A percentile compares a stretch with the other conserved stretches of the same genome.
phyloP scores from a whole-genome alignment of 2,113 vertebrate species.

The Talpa occidentalis region DNA sequence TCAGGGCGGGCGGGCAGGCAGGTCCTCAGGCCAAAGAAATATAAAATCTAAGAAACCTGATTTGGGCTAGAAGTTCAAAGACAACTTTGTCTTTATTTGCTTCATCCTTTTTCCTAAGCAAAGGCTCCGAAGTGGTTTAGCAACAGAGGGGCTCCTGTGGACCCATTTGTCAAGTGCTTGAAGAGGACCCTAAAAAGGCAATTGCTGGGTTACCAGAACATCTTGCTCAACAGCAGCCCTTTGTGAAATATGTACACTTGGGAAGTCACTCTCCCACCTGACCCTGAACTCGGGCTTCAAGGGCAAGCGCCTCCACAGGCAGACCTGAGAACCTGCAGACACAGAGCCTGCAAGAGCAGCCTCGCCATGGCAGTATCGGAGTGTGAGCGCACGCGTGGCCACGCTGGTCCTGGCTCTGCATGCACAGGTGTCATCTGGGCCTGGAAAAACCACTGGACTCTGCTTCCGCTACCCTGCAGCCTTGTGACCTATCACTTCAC shows the following conservation, averaged over 20 bases:
- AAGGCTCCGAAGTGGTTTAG: not conserved
- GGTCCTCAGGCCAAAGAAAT: not conserved
- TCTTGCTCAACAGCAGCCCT: not conserved
- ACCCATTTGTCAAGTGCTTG: not conserved
- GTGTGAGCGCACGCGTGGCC: accelerated
- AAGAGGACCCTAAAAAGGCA: not conserved
- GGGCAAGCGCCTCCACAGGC: not conserved
- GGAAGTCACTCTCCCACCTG: not conserved
- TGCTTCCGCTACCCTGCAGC: not conserved
- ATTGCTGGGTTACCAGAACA: not conserved
- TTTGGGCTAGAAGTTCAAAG: not conserved
- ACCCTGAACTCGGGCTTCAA: not conserved
- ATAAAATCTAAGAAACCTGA: not conserved
- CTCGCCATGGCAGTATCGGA: accelerated
- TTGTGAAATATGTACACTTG: not conserved
- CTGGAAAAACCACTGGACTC: not conserved
- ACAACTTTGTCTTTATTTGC: not conserved
- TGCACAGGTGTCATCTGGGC: not conserved
- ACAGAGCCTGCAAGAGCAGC: not conserved
- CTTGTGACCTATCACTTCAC: not conserved
- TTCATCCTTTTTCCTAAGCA: not conserved
- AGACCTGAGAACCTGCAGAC: not conserved
- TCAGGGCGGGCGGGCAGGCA: not conserved
- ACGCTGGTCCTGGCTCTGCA: not conserved
- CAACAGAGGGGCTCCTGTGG: not conserved